Base-by-base conservation (phyloP, 2,888 invertebrate genomes). In the Thereva unica region DNA sequence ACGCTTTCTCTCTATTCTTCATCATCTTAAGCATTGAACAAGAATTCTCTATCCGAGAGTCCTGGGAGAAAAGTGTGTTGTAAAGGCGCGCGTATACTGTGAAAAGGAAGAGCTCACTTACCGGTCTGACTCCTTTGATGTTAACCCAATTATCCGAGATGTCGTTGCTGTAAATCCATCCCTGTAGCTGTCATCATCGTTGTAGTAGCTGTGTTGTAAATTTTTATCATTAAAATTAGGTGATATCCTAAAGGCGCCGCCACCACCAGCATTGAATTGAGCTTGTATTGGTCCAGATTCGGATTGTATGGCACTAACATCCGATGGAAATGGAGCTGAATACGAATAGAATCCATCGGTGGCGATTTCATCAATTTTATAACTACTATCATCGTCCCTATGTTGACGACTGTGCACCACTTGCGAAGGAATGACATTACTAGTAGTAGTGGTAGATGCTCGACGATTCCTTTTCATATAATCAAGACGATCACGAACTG, bases 261-360 rank as follows among this genome's bases (percentile, higher is more conserved):
- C 12, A 12, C 23, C 9, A 47, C 3, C 7, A 12, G 42, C 44
- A 64, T 44, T 53, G 35, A 44, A 42, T 12, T 37, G 41, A 9
- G 41, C 9, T 45, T 44, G 38, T n/a, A 64, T 41, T 7, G 64
- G 53, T 6, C 64, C 64, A 37, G 64, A 52, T 64, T 64, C 64
- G 37, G 64, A 64, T 37, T 64, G 53, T 9, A 64, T 37, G 7
- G 41, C 1, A 50, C 23, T 23, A 23, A 23, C 1, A 23, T 23
- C 23, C 23, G 23, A 23, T 23, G 23, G 23, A 23, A 23, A 23
- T 23, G 23, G 23, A 23, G 23, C 23, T 23, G 23, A 23, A 23
- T 23, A 59, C 47, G 10, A 41, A 37, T 47, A 35, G 6, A 37
- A 8, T 38, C 10, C 38, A 47, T 59, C 7, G 59, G 44, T 37